Conservation (phyloP, 64 coral and sea anemone species). For the Astreopora myriophthalma region DNA sequence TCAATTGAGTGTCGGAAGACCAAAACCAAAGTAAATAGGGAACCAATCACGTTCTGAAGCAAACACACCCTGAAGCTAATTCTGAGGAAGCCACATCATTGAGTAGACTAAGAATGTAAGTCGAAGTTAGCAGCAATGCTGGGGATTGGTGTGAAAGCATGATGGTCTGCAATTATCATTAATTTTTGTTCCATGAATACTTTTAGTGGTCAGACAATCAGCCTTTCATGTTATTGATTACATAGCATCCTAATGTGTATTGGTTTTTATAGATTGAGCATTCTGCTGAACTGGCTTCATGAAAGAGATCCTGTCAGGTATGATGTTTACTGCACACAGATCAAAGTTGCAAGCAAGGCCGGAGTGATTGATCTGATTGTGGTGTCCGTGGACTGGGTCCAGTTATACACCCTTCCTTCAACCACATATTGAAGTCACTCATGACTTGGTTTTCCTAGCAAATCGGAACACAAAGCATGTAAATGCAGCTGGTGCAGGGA, state of each 20-base stretch:
- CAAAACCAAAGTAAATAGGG: no score
- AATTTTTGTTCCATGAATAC: no score
- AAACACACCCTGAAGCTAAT: constrained; percentile 13
- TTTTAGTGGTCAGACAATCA: neutral
- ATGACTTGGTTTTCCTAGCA: no score
- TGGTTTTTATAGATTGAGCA: constrained; percentile 58
- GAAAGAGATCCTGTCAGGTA: constrained; percentile 90
- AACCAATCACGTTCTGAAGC: no score
- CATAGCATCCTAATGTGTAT: neutral
- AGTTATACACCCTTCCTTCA: no score
- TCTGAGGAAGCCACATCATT: constrained; percentile 61
- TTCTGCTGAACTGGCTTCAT: constrained; percentile 89
- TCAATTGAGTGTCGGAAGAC: no score
- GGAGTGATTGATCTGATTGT: constrained; percentile 76
- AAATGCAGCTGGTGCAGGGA: no score
- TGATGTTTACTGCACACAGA: constrained; percentile 86
- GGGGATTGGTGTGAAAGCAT: no score
- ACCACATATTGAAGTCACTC: no score
- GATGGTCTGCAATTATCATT: neutral
- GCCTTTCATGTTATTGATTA: neutral
- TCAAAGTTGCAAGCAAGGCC: constrained; percentile 82
- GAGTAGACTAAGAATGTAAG: constrained; percentile 88
- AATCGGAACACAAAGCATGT: no score
- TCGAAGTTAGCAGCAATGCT: neutral
- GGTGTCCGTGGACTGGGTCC: constrained; percentile 82